Base-by-base conservation (phyloP, 2,888 invertebrate genomes). In the Mythimna impura region DNA sequence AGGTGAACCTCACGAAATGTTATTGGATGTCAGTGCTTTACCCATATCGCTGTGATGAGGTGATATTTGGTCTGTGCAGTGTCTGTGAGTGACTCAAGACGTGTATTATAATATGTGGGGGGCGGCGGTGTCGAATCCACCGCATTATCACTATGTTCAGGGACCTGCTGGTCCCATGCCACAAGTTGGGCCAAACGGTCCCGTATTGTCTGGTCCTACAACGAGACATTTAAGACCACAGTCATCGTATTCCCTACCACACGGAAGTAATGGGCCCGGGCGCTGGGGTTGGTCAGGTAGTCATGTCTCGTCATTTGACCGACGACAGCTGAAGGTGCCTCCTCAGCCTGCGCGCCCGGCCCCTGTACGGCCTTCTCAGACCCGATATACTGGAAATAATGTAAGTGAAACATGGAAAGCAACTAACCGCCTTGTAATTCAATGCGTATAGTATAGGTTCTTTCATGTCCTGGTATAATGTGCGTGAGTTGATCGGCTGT, bases 281-380 rank as follows among this genome's bases (percentile, higher is more conserved):
- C 93, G 96, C 79, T 93, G 97, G 97, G 96, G 97, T 84, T 96
- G 96, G 94, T 92, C 95, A 43, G 97, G 97, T 85, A 96, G 87
- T 88, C 92, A 97, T 89, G 93, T 96, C 77, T 95, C 97, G 76
- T 94, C 97, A 77, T 94, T 96, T 87, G 96, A 96, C 83, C 91
- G 96, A 73, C 93, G 96, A 78, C 95, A 96, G 86, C 70, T 93
- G 75, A 96, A 96, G 85, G 94, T 96, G 74, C 96, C 96, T 12
- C 96, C 96, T 14, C 96, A 96, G 80, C 96, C 95, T 2, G 94
- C 90, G 47, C 91, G 95, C 43, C 95, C 95, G 55, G 94, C 95
- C 61, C 96, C 96, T 3, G 90, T 91, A 20, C 91, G 96, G 57
- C 96, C 95, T 68, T 88, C 90, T 17, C 91, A 94, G 78, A 90